Evolutionary conservation across 2,888 invertebrate genomes (phyloP), one percentile per base, ranked within the genome.

Genomic region (Lamellibrachia columna): DNA sequence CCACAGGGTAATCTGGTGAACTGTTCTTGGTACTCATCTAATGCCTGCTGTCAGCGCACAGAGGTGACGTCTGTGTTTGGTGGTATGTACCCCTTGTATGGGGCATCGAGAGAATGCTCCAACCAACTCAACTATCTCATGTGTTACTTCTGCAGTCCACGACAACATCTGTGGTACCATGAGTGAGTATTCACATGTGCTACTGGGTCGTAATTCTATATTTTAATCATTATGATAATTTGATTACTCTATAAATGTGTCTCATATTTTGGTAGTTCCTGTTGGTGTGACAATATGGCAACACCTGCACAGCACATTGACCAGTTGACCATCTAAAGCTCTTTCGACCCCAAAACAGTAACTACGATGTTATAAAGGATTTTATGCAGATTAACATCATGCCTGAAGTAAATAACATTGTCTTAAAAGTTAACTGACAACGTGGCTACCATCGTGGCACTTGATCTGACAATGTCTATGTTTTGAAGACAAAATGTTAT

Each of bases 111-210:
- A 91, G 94, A 95, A 52, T 96, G 96, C 94, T 94, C 94, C 53
- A 96, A 96, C 93, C 95, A 94, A 92, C 94, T 96, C 93, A 96
- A 96, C 94, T 96, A 96, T 93, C 94, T 96, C 93, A 96, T 96
- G 96, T 96, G 96, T 93, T 96, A 95, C 94, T 96, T 96, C 94
- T 96, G 96, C 93, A 96, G 96, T 93, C 96, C 96, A 3, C 95
- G 96, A 55, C 96, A 96, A 94, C 94, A 95, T 91, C 93, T 94
- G 53, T 96, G 96, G 96, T 96, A 96, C 93, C 94, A 95, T 92
- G 95, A 93, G 95, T 95, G 93, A 94, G 94, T 90, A 7, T 58
- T 22, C 28, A 7, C 90, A 11, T 7, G 22, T 22, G 53, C 28
- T 22, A 7, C 58, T 58, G 58, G 58, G n/a, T 75, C n/a, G 75